phyloP scores from a whole-genome alignment of 2,888 invertebrate species.

The Allacma fusca region DNA sequence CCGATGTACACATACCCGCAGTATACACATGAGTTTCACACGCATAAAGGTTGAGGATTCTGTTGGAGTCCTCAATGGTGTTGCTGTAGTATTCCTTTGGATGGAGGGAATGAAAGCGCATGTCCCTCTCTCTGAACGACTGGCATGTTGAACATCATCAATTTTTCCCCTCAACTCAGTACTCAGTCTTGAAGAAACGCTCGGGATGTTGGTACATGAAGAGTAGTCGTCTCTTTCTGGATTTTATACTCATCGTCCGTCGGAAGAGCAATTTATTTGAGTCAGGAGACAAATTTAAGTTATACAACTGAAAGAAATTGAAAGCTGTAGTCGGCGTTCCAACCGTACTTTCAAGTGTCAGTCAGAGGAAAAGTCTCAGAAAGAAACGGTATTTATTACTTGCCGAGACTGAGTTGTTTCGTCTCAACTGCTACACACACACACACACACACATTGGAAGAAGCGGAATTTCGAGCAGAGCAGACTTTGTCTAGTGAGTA shows the following conservation, averaged over 20 bases:
- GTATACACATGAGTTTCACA: no score
- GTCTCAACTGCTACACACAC: neutral
- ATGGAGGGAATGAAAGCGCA: conserved; percentile 34
- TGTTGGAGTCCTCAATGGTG: conserved; percentile 7
- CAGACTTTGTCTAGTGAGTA: no score
- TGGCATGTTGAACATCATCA: conserved; percentile 41
- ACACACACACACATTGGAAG: no score
- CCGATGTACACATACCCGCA: no score
- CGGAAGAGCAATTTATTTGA: neutral
- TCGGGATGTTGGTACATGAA: conserved; percentile 15
- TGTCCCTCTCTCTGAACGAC: conserved; percentile 7
- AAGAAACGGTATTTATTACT: no score
- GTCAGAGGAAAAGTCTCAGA: neutral
- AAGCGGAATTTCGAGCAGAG: no score
- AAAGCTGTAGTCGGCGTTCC: neutral
- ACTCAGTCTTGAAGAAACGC: conserved; percentile 38
- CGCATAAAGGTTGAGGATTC: neutral
- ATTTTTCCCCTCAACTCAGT: conserved; percentile 36
- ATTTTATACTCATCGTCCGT: neutral
- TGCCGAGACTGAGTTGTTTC: neutral
- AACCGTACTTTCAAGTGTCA: neutral
- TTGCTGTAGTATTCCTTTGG: conserved; percentile 11
- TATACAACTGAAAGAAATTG: neutral
- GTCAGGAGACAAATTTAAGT: neutral
- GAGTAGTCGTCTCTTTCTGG: conserved; percentile 16